Evolutionary conservation across 1,140 invertebrate species (phyloP).

Genomic region (Drosophila watanabei): DNA sequence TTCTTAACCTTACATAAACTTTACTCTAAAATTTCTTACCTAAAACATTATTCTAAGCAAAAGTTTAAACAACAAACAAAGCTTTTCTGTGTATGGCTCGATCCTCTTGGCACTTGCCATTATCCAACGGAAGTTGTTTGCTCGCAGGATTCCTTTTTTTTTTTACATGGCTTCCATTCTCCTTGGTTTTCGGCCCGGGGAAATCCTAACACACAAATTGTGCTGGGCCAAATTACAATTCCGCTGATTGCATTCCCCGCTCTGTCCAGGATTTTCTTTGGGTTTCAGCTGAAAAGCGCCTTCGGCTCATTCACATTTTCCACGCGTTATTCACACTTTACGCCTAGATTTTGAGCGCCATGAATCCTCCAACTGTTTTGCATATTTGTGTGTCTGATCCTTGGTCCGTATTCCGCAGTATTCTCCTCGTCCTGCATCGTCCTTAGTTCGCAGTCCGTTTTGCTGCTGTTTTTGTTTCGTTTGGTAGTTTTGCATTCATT

Average conservation of each 20-base stretch:
- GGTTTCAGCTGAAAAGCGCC: constrained; percentile 56
- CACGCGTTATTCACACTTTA: constrained; percentile 83
- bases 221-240: constrained; percentile 80
- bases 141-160: constrained; percentile 49
- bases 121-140: constrained; percentile 78
- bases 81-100: neutral
- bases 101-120: constrained; percentile 60
- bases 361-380: constrained; percentile 82
- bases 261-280: constrained; percentile 17
- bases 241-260: constrained; percentile 77
- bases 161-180: constrained; percentile 17
- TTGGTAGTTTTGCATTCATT: constrained; percentile 81
- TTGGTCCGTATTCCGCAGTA: constrained; percentile 18
- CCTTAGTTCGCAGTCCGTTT: constrained; percentile 24
- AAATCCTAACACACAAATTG: constrained; percentile 65
- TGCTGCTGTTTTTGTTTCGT: constrained; percentile 74
- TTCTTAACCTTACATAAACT: too few relatives aligned
- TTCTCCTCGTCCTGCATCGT: constrained; percentile 3
- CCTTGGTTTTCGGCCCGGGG: constrained; percentile 23
- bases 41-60: neutral
- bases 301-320: constrained; percentile 79
- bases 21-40: too few relatives aligned
- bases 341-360: constrained; percentile 79
- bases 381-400: constrained; percentile 70
- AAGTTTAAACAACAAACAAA: neutral